Base-by-base conservation (phyloP, 1,140 invertebrate species). In the Drosophila sproati region DNA sequence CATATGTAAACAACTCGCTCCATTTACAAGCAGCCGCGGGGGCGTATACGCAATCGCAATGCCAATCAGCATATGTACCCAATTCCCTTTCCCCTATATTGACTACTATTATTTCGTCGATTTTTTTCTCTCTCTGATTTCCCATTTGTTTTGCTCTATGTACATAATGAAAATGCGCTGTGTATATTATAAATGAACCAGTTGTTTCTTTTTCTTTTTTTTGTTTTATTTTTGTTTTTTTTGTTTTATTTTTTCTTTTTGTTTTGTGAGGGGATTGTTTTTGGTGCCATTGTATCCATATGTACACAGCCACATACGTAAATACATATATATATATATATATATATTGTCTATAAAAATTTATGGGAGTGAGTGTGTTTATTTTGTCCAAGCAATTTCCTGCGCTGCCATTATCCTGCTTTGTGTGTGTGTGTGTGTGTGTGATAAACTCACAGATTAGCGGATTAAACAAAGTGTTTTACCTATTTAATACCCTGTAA, bases 401-500 rank as follows among this genome's bases (percentile, higher is more conserved):
- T 61, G 28, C 6, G 29, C 35, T 35, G 32, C 55, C 52, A 60
- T 76, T 71, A 59, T 71, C 47, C 52, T 45, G 37, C 31, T 51
- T 54, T 52, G 73, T 20, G 39, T 77, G 2, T 20, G 6, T 61
- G 32, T 56, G 7, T 52, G 29, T 64, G 67, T 76, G 61, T 55
- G 62, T 28, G 62, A 39, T 74, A 79, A 79, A 70, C 62, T 39
- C 66, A 28, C 41, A 75, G 85, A 68, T 88, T 88, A 83, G 83
- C 73, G 82, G 83, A 87, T 88, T 87, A 88, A 87, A 87, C 72
- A 82, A 88, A 87, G 82, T 79, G 62, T 66, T 45, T 79, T 80
- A 75, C 79, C 71, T 73, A 88, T 82, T 78, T 74, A 20, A 20
- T 20, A 20, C 20, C 20, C 20, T 20, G 20, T 20, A 20, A 20